phyloP scores from a whole-genome alignment of 2,113 vertebrate genomes.

The Perognathus longimembris region DNA sequence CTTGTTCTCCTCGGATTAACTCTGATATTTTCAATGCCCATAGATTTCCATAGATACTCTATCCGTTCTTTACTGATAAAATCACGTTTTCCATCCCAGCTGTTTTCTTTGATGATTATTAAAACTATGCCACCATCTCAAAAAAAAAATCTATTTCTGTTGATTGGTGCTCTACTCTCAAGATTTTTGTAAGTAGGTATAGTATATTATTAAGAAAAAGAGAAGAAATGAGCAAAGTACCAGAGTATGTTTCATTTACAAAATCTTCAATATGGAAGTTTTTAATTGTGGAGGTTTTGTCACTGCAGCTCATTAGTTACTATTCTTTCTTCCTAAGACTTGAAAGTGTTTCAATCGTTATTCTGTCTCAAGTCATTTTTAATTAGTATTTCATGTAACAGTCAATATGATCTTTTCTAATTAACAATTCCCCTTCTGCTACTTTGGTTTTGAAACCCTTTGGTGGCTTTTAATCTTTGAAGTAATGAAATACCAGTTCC shows the following conservation, averaged over 20 bases:
- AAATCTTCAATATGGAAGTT: neutral
- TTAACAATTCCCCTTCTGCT: neutral
- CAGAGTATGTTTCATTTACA: neutral
- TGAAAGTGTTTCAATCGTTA: neutral
- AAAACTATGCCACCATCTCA: neutral
- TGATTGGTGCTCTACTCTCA: neutral
- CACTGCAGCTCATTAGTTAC: neutral
- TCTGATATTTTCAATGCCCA: neutral
- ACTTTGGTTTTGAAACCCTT: slow-evolving; percentile 40
- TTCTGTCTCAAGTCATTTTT: slow-evolving; percentile 1
- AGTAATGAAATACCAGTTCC: neutral
- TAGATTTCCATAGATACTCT: neutral
- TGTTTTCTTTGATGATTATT: neutral
- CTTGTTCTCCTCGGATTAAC: neutral
- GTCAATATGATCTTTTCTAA: slow-evolving; percentile 24
- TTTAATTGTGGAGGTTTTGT: neutral
- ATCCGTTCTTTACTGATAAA: neutral
- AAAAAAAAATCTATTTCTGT: neutral
- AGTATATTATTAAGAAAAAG: neutral
- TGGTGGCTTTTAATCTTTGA: neutral
- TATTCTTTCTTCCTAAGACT: neutral
- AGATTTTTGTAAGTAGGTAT: slow-evolving; percentile 11
- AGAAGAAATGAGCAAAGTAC: neutral
- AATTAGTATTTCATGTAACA: neutral
- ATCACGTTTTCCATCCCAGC: neutral